Evolutionary conservation across 2,888 invertebrate species (phyloP).

Genomic region (Cheilosia pagana): DNA sequence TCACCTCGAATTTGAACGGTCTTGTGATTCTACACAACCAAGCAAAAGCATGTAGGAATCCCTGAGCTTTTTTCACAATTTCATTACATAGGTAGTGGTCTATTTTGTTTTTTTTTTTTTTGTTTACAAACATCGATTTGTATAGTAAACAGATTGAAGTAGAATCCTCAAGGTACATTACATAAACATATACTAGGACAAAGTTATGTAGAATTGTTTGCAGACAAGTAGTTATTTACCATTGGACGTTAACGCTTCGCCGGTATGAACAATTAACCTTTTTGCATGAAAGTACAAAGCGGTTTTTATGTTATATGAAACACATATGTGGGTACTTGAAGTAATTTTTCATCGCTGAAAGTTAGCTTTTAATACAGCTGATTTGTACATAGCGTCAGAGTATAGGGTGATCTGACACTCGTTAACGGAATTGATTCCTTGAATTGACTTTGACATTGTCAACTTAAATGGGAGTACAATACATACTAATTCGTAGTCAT

Average conservation of each 20-base stretch:
- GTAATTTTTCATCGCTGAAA: background rate
- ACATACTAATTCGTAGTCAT: too few species aligned
- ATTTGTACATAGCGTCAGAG: background rate
- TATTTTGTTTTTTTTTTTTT: conserved; percentile 7
- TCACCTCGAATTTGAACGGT: background rate
- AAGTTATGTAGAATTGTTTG: too few species aligned
- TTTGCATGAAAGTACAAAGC: too few species aligned
- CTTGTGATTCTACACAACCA: background rate
- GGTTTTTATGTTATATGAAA: too few species aligned
- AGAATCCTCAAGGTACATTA: background rate
- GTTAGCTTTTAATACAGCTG: conserved; percentile 16
- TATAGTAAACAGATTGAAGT: background rate
- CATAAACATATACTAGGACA: background rate
- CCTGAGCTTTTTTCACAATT: conserved; percentile 20
- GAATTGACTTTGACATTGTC: too few species aligned
- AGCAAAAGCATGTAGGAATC: background rate
- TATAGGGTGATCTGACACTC: conserved; percentile 5
- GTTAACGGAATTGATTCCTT: background rate
- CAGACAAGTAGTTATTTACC: too few species aligned
- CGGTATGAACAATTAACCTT: background rate
- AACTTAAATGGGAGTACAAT: too few species aligned
- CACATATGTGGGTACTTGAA: background rate
- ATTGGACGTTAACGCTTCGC: background rate
- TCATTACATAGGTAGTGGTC: too few species aligned
- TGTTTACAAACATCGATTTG: conserved; percentile 42